A percentile compares a stretch with the other conserved stretches of the same genome.
These are phyloP conservation scores for Aphidius gifuensis DNA, from an alignment of 1,140 invertebrate genomes.

Conservation along the genomic window DNA sequence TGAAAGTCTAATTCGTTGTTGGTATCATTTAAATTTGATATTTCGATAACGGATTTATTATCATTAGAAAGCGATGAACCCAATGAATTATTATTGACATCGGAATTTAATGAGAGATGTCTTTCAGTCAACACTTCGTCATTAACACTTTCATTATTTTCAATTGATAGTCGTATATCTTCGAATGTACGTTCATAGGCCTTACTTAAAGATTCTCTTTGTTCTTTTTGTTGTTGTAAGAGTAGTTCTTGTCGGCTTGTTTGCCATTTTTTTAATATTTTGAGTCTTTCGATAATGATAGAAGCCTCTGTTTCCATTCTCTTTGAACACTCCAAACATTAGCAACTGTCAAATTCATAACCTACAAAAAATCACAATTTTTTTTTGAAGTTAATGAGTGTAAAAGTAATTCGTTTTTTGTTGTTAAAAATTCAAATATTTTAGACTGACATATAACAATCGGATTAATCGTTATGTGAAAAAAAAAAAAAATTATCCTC, in stretches of 20 bases:
- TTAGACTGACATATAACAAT: too few relatives aligned
- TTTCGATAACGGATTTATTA: not conserved
- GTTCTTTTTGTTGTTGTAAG: constrained; percentile 40
- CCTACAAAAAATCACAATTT: too few relatives aligned
- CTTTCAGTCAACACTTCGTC: constrained; percentile 3
- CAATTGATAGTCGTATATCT: constrained; percentile 24
- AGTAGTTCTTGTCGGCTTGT: constrained; percentile 38
- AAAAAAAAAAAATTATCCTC: too few relatives aligned
- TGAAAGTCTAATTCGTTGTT: not conserved
- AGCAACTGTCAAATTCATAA: too few relatives aligned
- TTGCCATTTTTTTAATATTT: constrained; percentile 43
- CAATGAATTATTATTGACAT: not conserved
- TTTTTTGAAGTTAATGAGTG: too few relatives aligned
- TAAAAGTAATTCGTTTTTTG: too few relatives aligned
- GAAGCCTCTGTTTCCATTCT: constrained; percentile 39
- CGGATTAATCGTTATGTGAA: too few relatives aligned
- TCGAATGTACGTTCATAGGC: constrained; percentile 41
- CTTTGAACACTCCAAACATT: too few relatives aligned
- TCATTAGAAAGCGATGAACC: not conserved
- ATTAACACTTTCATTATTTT: constrained; percentile 28
- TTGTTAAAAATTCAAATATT: too few relatives aligned
- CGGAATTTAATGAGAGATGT: not conserved
- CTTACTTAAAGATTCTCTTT: constrained; percentile 36
- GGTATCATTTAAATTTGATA: not conserved
- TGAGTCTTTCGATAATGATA: constrained; percentile 35